Conservation (phyloP, 2,888 invertebrate genomes). For the Thelaira solivaga region DNA sequence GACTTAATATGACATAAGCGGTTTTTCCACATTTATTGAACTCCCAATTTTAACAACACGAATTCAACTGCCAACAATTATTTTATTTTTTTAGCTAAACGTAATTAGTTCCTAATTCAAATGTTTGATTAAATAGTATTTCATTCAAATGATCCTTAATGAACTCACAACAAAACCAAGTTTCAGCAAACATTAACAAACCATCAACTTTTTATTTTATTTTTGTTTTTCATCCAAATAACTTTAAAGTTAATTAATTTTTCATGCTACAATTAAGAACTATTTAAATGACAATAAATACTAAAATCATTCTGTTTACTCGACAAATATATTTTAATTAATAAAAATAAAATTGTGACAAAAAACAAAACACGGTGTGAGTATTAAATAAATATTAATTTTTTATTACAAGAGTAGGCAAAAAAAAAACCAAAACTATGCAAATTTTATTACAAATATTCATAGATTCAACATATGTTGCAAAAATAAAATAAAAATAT, state of each 20-base stretch:
- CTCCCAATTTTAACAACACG: no score
- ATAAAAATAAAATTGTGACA: slow-evolving; percentile 43
- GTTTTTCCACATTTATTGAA: no score
- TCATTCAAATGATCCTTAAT: no score
- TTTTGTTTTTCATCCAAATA: background rate
- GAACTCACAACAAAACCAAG: no score
- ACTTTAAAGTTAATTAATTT: slow-evolving; percentile 25
- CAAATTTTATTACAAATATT: slow-evolving; percentile 58
- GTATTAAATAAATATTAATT: slow-evolving; percentile 32
- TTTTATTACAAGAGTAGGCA: background rate
- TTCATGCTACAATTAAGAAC: slow-evolving; percentile 25
- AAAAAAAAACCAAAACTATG: slow-evolving; percentile 32
- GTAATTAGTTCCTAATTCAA: no score
- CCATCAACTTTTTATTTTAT: background rate
- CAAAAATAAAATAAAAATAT: slow-evolving; percentile 26
- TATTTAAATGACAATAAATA: slow-evolving; percentile 45
- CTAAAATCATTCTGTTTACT: slow-evolving; percentile 53
- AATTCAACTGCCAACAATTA: no score
- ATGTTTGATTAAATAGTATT: no score
- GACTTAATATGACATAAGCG: no score
- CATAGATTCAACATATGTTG: slow-evolving; percentile 41
- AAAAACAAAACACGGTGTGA: slow-evolving; percentile 5
- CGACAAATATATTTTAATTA: slow-evolving; percentile 60
- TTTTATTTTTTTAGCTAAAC: no score
- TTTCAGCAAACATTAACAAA: no score